These are phyloP conservation scores for Eolophus roseicapilla DNA, from an alignment of 2,113 vertebrate species.

Conservation along the genomic window DNA sequence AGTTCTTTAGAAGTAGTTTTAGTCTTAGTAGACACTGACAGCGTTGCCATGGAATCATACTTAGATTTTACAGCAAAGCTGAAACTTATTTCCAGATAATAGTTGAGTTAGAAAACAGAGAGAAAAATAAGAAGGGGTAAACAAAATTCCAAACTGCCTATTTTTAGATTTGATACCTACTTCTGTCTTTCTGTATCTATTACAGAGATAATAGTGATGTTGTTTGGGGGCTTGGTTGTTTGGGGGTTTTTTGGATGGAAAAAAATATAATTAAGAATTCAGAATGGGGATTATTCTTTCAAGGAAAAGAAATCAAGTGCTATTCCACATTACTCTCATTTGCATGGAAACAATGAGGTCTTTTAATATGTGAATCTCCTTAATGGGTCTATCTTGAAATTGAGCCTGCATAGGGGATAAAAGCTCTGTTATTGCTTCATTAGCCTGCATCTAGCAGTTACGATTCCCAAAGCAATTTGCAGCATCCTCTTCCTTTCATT, in stretches of 20 bases:
- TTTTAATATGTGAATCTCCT: slow-evolving; percentile 30
- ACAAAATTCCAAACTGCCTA: background rate
- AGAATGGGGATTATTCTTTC: background rate
- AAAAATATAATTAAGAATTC: background rate
- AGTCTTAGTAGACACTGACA: background rate
- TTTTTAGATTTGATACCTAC: background rate
- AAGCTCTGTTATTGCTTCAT: slow-evolving; percentile 6
- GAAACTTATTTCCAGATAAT: slow-evolving; percentile 12
- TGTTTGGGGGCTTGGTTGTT: background rate
- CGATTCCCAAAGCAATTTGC: slow-evolving; percentile 18
- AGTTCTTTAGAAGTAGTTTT: background rate
- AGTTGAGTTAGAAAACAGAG: background rate
- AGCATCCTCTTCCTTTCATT: slow-evolving; percentile 36
- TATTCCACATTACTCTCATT: background rate
- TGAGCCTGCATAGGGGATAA: background rate
- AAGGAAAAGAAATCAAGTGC: background rate
- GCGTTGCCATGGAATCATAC: slow-evolving; percentile 49
- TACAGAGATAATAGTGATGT: background rate
- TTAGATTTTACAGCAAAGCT: slow-evolving; percentile 19
- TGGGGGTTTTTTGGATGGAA: background rate
- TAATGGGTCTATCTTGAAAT: background rate
- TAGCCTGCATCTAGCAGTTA: slow-evolving; percentile 21
- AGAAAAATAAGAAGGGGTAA: background rate
- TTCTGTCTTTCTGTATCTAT: background rate
- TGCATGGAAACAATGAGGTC: background rate